Percentiles rank a stretch among this genome's conserved stretches.
Evolutionary conservation across 2,797 vertebrate species (phyloP).

Genomic region (Masticophis lateralis): DNA sequence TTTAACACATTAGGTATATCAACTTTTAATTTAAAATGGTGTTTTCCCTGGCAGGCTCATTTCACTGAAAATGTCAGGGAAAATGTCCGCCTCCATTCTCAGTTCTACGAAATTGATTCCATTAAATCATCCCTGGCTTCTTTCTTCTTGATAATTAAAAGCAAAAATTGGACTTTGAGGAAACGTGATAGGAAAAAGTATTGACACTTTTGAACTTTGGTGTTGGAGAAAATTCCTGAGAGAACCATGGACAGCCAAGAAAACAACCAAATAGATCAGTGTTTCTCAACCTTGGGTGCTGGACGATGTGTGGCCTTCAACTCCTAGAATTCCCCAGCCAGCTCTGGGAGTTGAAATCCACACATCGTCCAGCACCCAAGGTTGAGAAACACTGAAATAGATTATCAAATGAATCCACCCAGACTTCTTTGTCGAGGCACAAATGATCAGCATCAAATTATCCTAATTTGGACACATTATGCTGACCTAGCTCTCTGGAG

Average conservation of each 20-base stretch:
- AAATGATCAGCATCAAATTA: not conserved
- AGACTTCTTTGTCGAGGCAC: not conserved
- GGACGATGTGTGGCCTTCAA: no score
- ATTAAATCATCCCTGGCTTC: constrained; percentile 49
- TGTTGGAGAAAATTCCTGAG: not conserved
- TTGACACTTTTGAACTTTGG: not conserved
- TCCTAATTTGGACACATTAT: not conserved
- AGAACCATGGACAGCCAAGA: not conserved
- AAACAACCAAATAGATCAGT: not conserved
- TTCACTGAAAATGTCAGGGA: constrained; percentile 71
- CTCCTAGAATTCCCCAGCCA: no score
- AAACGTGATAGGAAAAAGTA: not conserved
- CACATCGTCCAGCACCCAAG: no score
- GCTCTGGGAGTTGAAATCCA: no score
- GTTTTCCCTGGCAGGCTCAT: constrained; percentile 67
- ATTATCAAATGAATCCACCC: not conserved
- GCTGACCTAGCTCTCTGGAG: not conserved
- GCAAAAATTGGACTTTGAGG: not conserved
- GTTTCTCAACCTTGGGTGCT: no score
- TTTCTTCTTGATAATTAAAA: constrained; percentile 32
- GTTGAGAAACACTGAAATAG: not conserved
- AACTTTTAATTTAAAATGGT: constrained; percentile 73
- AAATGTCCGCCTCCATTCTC: constrained; percentile 60
- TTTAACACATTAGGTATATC: constrained; percentile 69
- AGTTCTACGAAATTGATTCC: constrained; percentile 61